These are phyloP conservation scores for Rhinichthys klamathensis DNA, from an alignment of 2,113 vertebrate genomes.

Conservation along the genomic window DNA sequence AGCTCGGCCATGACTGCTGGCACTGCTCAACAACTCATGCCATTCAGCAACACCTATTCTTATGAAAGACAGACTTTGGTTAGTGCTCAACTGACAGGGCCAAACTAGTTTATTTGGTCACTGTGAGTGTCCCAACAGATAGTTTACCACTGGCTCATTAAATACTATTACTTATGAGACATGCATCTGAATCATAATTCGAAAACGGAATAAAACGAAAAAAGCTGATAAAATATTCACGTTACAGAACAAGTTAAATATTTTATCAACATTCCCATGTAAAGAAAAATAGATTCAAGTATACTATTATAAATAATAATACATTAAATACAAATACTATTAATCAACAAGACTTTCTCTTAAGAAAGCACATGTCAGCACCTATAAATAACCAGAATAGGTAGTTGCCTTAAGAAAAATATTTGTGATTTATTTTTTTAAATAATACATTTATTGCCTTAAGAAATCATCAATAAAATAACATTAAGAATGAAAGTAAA, in stretches of 20 bases:
- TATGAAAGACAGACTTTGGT: not conserved
- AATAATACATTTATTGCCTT: not conserved
- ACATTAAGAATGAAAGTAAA: not conserved
- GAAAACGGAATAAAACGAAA: too few species aligned
- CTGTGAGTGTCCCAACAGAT: not conserved
- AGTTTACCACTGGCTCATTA: not conserved
- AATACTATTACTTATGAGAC: not conserved
- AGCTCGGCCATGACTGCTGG: conserved; percentile 73
- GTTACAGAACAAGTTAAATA: not conserved
- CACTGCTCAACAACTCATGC: conserved; percentile 64
- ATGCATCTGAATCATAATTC: not conserved
- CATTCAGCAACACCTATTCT: conserved; percentile 28
- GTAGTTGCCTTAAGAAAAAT: not conserved
- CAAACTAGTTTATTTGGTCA: not conserved
- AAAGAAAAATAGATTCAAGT: not conserved
- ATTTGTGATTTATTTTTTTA: too few species aligned
- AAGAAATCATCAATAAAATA: not conserved
- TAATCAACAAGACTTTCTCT: not conserved
- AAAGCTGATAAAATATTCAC: not conserved
- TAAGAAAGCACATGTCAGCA: not conserved
- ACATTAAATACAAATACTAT: not conserved
- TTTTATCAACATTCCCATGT: not conserved
- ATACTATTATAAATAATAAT: not conserved
- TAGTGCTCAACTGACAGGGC: not conserved
- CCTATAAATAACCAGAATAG: not conserved